Percentiles rank a stretch among this genome's conserved stretches.
Evolutionary conservation across 1,140 invertebrate genomes (phyloP).

Genomic region (Cataglyphis hispanica): DNA sequence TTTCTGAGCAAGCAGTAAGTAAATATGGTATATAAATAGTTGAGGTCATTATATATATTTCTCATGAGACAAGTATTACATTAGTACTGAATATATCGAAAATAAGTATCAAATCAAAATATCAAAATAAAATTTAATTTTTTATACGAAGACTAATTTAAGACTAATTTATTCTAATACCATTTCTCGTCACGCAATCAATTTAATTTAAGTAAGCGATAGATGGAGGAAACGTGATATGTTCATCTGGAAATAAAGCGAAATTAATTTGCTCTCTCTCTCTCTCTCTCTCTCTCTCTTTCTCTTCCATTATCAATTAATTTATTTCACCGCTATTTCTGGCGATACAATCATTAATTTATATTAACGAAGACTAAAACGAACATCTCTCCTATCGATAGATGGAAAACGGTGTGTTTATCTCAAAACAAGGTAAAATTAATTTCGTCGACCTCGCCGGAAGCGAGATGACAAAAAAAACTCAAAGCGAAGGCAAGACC

Average conservation of each 20-base stretch:
- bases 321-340: neutral
- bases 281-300: no score
- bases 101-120: neutral
- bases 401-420: slow-evolving; percentile 92
- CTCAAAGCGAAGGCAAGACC: slow-evolving; percentile 96
- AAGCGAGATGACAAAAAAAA: slow-evolving; percentile 97
- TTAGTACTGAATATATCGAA: neutral
- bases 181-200: neutral
- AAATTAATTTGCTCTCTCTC: slow-evolving; percentile 10
- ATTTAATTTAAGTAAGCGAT: neutral
- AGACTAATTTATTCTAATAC: neutral
- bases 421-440: slow-evolving; percentile 95
- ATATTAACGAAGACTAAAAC: neutral
- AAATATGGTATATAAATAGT: neutral
- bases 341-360: neutral
- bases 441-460: slow-evolving; percentile 98
- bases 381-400: slow-evolving; percentile 10
- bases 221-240: neutral
- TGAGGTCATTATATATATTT: neutral
- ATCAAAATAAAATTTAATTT: neutral
- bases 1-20: slow-evolving; percentile 92
- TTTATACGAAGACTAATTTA: neutral
- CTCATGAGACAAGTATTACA: neutral
- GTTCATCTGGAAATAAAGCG: neutral
- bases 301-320: neutral